Base-by-base conservation (phyloP, 2,888 invertebrate species). In the Amblyjoppa proteus region DNA sequence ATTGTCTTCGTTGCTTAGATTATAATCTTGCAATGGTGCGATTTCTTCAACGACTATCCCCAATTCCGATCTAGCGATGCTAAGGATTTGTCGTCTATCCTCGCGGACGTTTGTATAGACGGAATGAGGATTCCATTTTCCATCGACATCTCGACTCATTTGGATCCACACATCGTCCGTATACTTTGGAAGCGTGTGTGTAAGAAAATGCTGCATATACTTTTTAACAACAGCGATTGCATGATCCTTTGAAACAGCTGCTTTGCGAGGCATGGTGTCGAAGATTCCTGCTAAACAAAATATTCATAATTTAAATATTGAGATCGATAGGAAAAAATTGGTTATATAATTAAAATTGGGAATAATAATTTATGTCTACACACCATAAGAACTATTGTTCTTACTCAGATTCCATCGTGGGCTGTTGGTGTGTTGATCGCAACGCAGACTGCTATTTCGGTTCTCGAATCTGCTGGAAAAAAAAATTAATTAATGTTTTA, bases 181-280 rank as follows among this genome's bases (percentile, higher is more conserved):
- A 28, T 31, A 74, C 28, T 20, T n/a, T 41, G 74, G 74, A 28
- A 74, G 16, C 13, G 4, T n/a, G n/a, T 74, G 11, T 6, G 56
- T 74, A n/a, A 9, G 16, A 38, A 77, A 77, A 16, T 77, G n/a
- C 45, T n/a, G 25, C 25, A 64, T 77, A n/a, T 77, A 77, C 25
- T 64, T 5, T 9, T 64, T 81, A 38, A 87, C 76, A 74, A 87
- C 80, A 38, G 51, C 71, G 71, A 69, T 66, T 45, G 79, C 75
- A 74, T 69, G 41, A 75, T 20, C 20, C 20, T 20, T 20, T 20
- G 20, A 20, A 20, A 20, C 20, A 20, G 20, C 20, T 20, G 20
- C 20, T 20, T 20, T 20, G 20, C 20, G 20, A 20, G 20, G 20
- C 20, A 20, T 20, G 20, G 20, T 20, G 20, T 20, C 20, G 20